Conservation (phyloP, 2,113 vertebrate species). For the Xenopus laevis region DNA sequence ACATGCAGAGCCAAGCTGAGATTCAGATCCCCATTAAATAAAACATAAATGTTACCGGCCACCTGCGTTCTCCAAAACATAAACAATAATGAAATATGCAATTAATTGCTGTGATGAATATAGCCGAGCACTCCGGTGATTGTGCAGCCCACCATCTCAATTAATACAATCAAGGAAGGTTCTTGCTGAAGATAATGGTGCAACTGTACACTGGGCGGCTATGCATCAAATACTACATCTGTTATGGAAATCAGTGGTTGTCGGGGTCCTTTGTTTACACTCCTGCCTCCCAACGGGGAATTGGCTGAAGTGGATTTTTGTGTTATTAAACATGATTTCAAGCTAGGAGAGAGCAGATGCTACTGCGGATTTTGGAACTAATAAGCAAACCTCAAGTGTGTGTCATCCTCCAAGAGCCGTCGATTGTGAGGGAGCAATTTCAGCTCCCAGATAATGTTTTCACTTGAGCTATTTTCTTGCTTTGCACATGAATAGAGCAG, state of each 20-base stretch:
- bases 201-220: constrained; percentile 64
- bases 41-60: no score
- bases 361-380: constrained; percentile 65
- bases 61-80: no score
- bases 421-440: not conserved
- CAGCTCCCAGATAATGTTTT: constrained; percentile 48
- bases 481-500: constrained; percentile 67
- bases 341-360: constrained; percentile 74
- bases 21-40: no score
- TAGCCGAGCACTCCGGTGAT: not conserved
- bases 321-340: constrained; percentile 77
- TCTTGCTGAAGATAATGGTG: constrained; percentile 71
- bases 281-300: constrained; percentile 65
- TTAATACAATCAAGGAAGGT: constrained; percentile 66
- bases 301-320: constrained; percentile 67
- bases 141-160: constrained; percentile 52
- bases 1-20: no score
- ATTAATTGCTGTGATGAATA: no score
- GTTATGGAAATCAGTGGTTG: constrained; percentile 74
- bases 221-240: constrained; percentile 74
- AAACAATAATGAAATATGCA: no score
- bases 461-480: constrained; percentile 55
- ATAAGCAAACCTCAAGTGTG: constrained; percentile 55
- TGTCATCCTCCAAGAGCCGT: constrained; percentile 48
- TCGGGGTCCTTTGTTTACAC: constrained; percentile 63